Evolutionary conservation across 2,888 invertebrate genomes (phyloP), one percentile per base, ranked within the genome.

Genomic region (Eudasyphora cyanicolor): DNA sequence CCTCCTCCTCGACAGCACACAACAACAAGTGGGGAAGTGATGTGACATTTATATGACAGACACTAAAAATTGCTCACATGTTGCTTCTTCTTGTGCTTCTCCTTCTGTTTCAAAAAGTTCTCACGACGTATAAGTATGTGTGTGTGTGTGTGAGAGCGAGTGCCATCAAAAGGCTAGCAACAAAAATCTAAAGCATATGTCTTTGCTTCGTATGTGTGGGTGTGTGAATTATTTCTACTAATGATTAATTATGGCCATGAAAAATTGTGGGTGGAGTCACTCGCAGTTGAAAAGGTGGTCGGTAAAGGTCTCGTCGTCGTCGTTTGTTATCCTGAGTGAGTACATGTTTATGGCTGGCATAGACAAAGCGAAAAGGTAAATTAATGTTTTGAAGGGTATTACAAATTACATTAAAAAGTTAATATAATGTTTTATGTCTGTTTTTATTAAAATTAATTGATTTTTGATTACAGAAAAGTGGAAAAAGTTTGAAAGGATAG

Each of bases 41-140:
- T 64, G 54, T 73, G 80, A 81, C 71, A 81, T 76, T 81, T 76
- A 64, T 76, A 71, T 81, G 71, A 81, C 76, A 81, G 54, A 64
- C 35, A 64, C 35, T 73, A 45, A 54, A 51, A 76, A 81, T 64
- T 29, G 27, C 76, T 54, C 70, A 80, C 71, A 76, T 76, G 76
- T 80, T 81, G 76, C 62, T 57, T 76, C 24, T 19, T 17, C 38
- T n/a, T n/a, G n/a, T n/a, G n/a, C n/a, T n/a, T n/a, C n/a, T n/a
- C n/a, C n/a, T n/a, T n/a, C n/a, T n/a, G n/a, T n/a, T n/a, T n/a
- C n/a, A n/a, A 64, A 64, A 64, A 19, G 19, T 64, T 64, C 19
- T 54, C 19, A 54, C 21, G 12, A 21, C 7, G 51, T 54, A 12
- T 76, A 51, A 27, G 54, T n/a, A 54, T 60, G 14, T 6, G 19